A percentile compares a stretch with the other conserved stretches of the same genome.
phyloP scores from a whole-genome alignment of 2,113 vertebrate species.

The Plotosus lineatus region DNA sequence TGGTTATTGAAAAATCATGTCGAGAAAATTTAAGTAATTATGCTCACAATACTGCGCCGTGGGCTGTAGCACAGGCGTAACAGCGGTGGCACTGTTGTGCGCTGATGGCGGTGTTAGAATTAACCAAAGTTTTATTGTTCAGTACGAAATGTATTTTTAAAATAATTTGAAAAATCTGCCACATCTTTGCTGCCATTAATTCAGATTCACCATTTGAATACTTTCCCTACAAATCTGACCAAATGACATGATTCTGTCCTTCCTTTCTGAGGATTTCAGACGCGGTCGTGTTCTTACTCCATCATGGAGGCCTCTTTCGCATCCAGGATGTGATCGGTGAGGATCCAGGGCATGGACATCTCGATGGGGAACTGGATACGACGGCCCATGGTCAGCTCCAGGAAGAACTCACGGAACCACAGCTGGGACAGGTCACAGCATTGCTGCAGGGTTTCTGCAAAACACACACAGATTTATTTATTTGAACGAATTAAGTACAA shows the following conservation, averaged over 20 bases:
- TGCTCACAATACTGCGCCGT: too few relatives aligned
- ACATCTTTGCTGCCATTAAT: neutral
- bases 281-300: conserved; percentile 76
- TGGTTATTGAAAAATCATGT: too few relatives aligned
- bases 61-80: too few relatives aligned
- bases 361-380: conserved; percentile 99
- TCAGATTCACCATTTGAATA: neutral
- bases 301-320: conserved; percentile 99
- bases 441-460: conserved; percentile 93
- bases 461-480: conserved; percentile 11
- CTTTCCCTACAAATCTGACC: neutral
- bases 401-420: conserved; percentile 98
- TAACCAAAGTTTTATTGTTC: too few relatives aligned
- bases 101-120: too few relatives aligned
- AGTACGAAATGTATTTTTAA: too few relatives aligned
- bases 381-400: conserved; percentile 98
- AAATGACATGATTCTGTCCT: neutral
- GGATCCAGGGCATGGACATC: conserved; percentile 99
- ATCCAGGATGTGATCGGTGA: conserved; percentile 97
- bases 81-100: too few relatives aligned
- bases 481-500: too few relatives aligned
- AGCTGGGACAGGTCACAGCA: conserved; percentile 98
- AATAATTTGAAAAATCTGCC: neutral
- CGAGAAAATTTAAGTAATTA: too few relatives aligned
- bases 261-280: neutral